Evolutionary conservation across 2,797 vertebrate genomes (phyloP), one percentile per base, ranked within the genome.

Genomic region (Pelodytes ibericus): DNA sequence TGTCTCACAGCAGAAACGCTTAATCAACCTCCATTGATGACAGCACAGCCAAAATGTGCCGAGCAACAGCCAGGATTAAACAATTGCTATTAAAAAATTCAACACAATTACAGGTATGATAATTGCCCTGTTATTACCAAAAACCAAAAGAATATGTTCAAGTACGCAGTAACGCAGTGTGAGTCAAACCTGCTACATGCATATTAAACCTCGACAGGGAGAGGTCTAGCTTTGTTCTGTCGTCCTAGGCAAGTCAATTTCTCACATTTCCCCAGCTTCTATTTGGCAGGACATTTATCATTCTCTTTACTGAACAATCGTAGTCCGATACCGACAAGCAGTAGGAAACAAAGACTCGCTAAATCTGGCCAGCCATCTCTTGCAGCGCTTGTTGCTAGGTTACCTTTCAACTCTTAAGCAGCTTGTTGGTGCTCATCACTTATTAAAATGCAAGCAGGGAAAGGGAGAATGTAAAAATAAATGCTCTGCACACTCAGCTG

Each of bases 221-320:
- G 82, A 87, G 79, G 66, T 79, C 81, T 13, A 15, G 2, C 41
- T 87, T 92, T 93, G 89, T 92, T 88, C 81, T 1, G 70, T n/a
- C 53, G 81, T 88, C 86, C 83, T 70, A 75, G 88, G 67, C 82
- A 87, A 25, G 75, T 62, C 80, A 85, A 83, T 84, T 88, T 87
- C 88, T 84, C 80, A 86, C 79, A 89, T 75, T 80, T 81, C 87
- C 86, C 84, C 87, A 74, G 84, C 82, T 86, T 91, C 87, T 87
- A 89, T 90, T 84, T 79, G 87, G 83, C 80, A 84, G 82, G 85
- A 88, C 90, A 90, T 90, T 91, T 89, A 92, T 90, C 88, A 94
- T 89, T 89, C 87, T 88, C 47, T 88, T 71, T 82, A 81, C 85
- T 68, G 74, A 89, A 92, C 90, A 92, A 91, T 90, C 89, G 84